phyloP scores from a whole-genome alignment of 2,888 invertebrate genomes.

The Conistra vaccinii region DNA sequence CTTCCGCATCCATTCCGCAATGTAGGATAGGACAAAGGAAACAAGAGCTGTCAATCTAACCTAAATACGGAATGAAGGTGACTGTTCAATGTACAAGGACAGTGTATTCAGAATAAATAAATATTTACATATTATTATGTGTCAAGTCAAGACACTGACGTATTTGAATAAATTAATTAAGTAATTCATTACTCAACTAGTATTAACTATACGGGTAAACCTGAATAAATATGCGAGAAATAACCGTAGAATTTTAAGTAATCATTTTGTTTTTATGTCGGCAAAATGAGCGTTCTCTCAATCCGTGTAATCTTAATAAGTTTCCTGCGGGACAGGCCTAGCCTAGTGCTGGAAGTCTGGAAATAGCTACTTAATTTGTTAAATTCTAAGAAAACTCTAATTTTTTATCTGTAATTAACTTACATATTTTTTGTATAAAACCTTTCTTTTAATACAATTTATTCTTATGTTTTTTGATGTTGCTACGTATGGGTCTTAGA shows the following conservation, averaged over 20 bases:
- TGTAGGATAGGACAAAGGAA: slow-evolving; percentile 5
- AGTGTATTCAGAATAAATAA: slow-evolving; percentile 23
- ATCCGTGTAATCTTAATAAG: not conserved
- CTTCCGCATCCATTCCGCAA: not conserved
- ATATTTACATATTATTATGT: slow-evolving; percentile 23
- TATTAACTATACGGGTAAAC: not conserved
- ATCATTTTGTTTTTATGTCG: not conserved
- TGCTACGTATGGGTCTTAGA: not conserved
- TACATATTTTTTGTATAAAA: too few species aligned
- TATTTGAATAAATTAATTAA: slow-evolving; percentile 14
- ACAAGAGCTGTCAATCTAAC: not conserved
- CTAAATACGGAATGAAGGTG: slow-evolving; percentile 31
- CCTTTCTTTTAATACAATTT: too few species aligned
- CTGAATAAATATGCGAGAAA: not conserved
- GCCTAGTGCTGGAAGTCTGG: too few species aligned
- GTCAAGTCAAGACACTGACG: slow-evolving; percentile 1
- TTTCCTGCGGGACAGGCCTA: not conserved
- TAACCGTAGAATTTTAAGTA: not conserved
- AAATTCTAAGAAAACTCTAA: too few species aligned
- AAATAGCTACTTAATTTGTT: too few species aligned
- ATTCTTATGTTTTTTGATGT: not conserved
- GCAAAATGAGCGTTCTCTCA: not conserved
- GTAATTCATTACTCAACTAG: not conserved
- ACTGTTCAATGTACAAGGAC: slow-evolving; percentile 24
- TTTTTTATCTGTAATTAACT: too few species aligned